Evolutionary conservation across 2,888 invertebrate species (phyloP).

Genomic region (Vanessa cardui): DNA sequence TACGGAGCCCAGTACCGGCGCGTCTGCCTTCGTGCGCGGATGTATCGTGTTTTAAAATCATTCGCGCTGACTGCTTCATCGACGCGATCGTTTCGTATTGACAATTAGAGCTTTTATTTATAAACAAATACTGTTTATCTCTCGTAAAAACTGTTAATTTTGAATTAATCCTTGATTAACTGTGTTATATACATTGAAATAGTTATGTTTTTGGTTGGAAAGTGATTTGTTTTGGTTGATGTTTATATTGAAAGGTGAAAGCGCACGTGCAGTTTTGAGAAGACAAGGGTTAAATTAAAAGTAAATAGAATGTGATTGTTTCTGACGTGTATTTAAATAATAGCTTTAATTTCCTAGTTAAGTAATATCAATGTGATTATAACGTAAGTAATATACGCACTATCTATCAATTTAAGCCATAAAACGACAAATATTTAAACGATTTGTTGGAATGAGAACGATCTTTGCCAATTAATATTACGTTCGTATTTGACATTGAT

Average conservation of each 20-base stretch:
- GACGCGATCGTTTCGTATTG: conserved; percentile 42
- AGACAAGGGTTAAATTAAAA: conserved; percentile 49
- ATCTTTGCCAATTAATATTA: conserved; percentile 21
- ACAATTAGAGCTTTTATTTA: conserved; percentile 64
- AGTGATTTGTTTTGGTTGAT: conserved; percentile 38
- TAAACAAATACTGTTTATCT: conserved; percentile 54
- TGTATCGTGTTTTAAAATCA: conserved; percentile 41
- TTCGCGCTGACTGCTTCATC: conserved; percentile 18
- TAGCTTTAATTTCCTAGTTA: not conserved
- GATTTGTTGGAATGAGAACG: conserved; percentile 20
- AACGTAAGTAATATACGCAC: not conserved
- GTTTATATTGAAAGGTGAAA: conserved; percentile 51
- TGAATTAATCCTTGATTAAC: conserved; percentile 3
- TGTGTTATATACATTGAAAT: not conserved
- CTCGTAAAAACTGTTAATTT: conserved; percentile 8
- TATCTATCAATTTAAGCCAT: not conserved
- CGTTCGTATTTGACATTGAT: conserved; percentile 3
- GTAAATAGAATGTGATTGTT: conserved; percentile 11
- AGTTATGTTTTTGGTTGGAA: conserved; percentile 15
- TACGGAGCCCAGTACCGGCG: conserved; percentile 63
- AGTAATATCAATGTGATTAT: not conserved
- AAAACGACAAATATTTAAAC: not conserved
- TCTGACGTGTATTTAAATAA: not conserved
- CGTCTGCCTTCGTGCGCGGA: conserved; percentile 61
- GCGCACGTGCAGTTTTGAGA: conserved; percentile 51